These are phyloP conservation scores for Creontiades dilutus DNA, from an alignment of 2,888 invertebrate genomes.

Conservation along the genomic window DNA sequence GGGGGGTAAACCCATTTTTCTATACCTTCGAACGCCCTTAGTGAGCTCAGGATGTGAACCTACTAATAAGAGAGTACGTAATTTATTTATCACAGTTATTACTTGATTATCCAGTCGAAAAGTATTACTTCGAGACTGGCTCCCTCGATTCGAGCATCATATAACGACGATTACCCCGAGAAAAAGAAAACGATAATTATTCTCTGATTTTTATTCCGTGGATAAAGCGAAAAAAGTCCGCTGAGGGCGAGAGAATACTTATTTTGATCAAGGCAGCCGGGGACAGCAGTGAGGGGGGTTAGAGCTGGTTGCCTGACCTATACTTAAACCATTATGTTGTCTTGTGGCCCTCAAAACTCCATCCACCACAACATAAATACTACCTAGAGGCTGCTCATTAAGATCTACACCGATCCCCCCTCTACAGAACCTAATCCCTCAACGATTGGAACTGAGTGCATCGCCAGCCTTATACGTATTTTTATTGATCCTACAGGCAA, in stretches of 20 bases:
- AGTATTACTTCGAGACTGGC: background rate
- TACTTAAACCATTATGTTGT: slow-evolving; percentile 71
- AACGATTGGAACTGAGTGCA: background rate
- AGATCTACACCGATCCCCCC: slow-evolving; percentile 57
- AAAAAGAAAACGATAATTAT: slow-evolving; percentile 53
- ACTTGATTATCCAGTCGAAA: background rate
- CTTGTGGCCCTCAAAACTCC: slow-evolving; percentile 65
- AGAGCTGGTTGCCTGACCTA: slow-evolving; percentile 59
- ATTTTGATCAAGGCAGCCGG: slow-evolving; percentile 35
- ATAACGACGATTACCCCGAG: slow-evolving; percentile 1
- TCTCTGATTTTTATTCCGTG: slow-evolving; percentile 47
- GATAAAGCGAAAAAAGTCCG: slow-evolving; percentile 62
- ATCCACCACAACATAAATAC: slow-evolving; percentile 66
- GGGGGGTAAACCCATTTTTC: slow-evolving; percentile 16
- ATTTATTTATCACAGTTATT: slow-evolving; percentile 35
- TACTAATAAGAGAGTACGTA: slow-evolving; percentile 1
- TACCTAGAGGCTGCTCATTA: slow-evolving; percentile 60
- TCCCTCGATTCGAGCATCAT: background rate
- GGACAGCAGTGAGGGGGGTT: slow-evolving; percentile 30
- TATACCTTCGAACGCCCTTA: background rate
- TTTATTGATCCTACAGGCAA: background rate
- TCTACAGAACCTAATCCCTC: slow-evolving; percentile 37
- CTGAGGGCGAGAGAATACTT: slow-evolving; percentile 56
- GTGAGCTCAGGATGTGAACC: background rate
- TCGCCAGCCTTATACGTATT: background rate